Evolutionary conservation across 2,113 vertebrate species (phyloP).

Genomic region (Pluvianellus socialis): DNA sequence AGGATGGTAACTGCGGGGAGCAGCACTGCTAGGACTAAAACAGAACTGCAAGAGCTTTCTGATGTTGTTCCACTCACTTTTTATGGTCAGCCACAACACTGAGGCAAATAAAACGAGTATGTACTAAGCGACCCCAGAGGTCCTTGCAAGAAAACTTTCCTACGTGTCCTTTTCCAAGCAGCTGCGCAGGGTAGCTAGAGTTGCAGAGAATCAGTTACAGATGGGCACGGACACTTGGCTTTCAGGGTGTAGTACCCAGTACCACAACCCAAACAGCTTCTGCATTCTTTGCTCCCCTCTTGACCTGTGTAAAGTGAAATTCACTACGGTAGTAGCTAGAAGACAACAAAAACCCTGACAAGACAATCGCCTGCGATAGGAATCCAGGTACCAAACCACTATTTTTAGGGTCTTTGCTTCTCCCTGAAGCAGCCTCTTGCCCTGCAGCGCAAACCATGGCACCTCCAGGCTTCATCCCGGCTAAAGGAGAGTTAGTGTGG

Average conservation of each 20-base stretch:
- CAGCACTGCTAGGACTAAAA: neutral
- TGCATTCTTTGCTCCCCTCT: neutral
- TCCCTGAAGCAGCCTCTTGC: neutral
- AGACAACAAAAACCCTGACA: neutral
- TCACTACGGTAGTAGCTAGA: neutral
- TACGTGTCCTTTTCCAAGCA: neutral
- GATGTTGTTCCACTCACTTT: neutral
- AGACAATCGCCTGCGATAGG: neutral
- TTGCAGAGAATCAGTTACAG: neutral
- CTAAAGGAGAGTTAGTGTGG: neutral
- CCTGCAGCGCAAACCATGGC: neutral
- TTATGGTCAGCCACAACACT: neutral
- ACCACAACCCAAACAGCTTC: neutral
- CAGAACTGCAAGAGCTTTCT: neutral
- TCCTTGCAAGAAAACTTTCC: neutral
- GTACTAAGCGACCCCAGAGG: neutral
- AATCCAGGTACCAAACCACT: neutral
- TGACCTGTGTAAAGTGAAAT: neutral
- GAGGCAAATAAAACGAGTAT: neutral
- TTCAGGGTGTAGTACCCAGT: rapidly evolving
- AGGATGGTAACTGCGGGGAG: neutral
- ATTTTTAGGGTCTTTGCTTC: neutral
- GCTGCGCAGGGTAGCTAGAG: neutral
- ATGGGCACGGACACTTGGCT: neutral
- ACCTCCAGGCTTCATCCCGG: rapidly evolving